These are phyloP conservation scores for Pristionchus japonicus DNA, from an alignment of 2,888 invertebrate species.

Conservation along the genomic window DNA sequence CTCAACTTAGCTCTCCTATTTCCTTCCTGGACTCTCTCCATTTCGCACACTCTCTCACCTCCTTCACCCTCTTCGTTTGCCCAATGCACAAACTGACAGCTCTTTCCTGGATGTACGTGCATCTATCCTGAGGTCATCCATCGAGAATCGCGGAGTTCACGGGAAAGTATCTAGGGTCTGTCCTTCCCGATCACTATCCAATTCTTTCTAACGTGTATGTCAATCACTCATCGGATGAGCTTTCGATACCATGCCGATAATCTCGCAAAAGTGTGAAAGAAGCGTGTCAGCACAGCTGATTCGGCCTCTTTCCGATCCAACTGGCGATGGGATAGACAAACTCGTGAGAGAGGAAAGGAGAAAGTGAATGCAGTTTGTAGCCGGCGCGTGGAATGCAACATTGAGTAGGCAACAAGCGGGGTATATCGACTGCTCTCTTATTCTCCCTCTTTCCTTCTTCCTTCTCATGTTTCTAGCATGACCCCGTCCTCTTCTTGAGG, in stretches of 20 bases:
- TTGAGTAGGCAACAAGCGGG: background rate
- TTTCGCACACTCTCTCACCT: background rate
- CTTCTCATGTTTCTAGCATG: background rate
- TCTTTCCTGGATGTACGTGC: background rate
- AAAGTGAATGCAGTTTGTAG: background rate
- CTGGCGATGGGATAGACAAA: background rate
- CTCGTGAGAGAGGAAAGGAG: background rate
- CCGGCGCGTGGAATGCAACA: background rate
- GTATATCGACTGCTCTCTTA: background rate
- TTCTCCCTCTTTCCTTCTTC: background rate
- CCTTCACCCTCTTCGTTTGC: background rate
- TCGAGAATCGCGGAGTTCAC: no score
- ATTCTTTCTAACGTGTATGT: no score
- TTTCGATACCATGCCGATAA: no score
- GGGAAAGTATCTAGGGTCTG: no score
- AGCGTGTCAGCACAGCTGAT: no score
- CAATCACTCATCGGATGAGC: no score
- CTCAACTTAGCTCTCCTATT: constrained; percentile 31
- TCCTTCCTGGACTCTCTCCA: background rate
- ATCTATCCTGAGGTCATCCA: background rate
- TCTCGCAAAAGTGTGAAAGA: no score
- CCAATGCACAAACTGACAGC: background rate
- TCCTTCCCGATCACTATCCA: no score
- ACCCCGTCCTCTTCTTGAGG: background rate
- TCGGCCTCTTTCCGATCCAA: no score